These are phyloP conservation scores for Cheilinus undulatus DNA, from an alignment of 2,113 vertebrate species.

Conservation along the genomic window DNA sequence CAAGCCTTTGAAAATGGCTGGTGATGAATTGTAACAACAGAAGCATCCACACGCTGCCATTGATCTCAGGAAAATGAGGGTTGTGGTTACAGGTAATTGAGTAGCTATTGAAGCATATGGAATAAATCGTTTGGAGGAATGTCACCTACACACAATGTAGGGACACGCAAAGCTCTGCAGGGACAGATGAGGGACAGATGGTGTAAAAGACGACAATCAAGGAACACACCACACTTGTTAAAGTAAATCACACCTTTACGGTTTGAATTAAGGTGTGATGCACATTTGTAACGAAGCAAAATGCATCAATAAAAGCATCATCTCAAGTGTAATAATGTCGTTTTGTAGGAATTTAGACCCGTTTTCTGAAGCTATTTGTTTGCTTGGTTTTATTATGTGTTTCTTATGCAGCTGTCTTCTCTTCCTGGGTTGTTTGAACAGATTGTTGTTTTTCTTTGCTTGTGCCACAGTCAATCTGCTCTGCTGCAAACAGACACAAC, in stretches of 20 bases:
- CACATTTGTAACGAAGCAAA: background rate
- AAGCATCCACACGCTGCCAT: slow-evolving; percentile 21
- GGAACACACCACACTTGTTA: background rate
- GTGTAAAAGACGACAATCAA: background rate
- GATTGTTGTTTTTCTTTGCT: background rate
- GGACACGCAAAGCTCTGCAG: background rate
- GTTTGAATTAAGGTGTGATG: background rate
- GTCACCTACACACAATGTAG: background rate
- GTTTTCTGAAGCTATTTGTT: background rate
- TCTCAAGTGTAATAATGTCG: background rate
- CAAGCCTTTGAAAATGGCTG: slow-evolving; percentile 23
- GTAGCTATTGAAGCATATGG: slow-evolving; percentile 40
- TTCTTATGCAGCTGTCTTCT: background rate
- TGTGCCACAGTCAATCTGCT: background rate
- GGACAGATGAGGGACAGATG: background rate
- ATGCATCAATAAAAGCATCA: background rate
- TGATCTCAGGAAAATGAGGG: slow-evolving; percentile 47
- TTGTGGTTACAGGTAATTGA: slow-evolving; percentile 57
- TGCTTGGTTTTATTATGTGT: background rate
- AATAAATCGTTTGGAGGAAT: slow-evolving; percentile 24
- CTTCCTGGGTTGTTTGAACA: background rate
- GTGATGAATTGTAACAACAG: slow-evolving; percentile 39
- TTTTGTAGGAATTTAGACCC: background rate
- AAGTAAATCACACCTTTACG: background rate
- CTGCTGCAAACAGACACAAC: background rate